A percentile compares a stretch with the other conserved stretches of the same genome.
Evolutionary conservation across 2,113 vertebrate genomes (phyloP).

Genomic region (Pitta sordida): DNA sequence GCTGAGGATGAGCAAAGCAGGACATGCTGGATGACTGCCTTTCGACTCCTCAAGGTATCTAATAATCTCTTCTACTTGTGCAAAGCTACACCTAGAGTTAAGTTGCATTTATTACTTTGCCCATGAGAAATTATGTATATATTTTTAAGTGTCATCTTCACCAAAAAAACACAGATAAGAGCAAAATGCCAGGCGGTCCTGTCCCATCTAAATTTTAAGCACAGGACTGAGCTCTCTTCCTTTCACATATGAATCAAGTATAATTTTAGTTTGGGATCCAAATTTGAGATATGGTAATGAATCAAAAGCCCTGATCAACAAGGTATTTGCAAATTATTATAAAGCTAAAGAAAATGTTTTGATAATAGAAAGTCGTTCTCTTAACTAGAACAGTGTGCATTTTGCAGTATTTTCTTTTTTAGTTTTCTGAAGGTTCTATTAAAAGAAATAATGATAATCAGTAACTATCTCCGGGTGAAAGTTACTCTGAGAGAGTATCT

Average conservation of each 20-base stretch:
- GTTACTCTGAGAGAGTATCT: not conserved
- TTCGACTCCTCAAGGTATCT: constrained; percentile 94
- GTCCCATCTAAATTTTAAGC: not conserved
- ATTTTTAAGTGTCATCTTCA: not conserved
- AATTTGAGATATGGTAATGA: not conserved
- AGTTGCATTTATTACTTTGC: not conserved
- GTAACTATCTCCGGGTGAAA: not conserved
- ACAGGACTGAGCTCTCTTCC: not conserved
- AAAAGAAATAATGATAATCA: not conserved
- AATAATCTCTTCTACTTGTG: not conserved
- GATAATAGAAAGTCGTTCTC: not conserved
- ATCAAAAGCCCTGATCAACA: not conserved
- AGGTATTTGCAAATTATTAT: not conserved
- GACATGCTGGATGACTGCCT: constrained; percentile 92
- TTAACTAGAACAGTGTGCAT: not conserved
- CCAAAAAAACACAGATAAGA: not conserved
- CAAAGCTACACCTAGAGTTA: not conserved
- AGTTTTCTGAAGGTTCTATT: not conserved
- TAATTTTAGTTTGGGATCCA: not conserved
- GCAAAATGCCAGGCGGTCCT: not conserved
- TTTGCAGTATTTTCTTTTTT: not conserved
- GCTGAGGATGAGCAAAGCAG: constrained; percentile 92
- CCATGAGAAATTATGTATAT: not conserved
- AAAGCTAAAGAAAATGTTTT: not conserved
- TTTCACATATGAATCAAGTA: not conserved